phyloP scores from a whole-genome alignment of 2,888 invertebrate genomes.

The Trachelus iudaicus region DNA sequence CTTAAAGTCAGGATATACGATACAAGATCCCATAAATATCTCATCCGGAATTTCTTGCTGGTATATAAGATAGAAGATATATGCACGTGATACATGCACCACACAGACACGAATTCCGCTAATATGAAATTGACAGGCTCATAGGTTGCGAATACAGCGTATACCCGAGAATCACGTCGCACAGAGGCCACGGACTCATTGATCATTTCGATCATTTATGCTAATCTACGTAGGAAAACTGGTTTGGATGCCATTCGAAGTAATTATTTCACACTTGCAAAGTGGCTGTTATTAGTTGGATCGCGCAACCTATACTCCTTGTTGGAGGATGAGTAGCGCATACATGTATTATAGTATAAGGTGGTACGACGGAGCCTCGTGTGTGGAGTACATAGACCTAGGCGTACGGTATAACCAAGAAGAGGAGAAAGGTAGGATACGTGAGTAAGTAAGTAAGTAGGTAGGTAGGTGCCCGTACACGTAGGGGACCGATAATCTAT shows the following conservation, averaged over 20 bases:
- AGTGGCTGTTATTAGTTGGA: conserved; percentile 57
- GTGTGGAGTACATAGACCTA: neutral
- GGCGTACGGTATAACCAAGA: conserved; percentile 3
- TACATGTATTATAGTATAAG: neutral
- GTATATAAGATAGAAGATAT: too few species aligned
- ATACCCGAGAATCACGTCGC: conserved; percentile 36
- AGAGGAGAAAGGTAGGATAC: conserved; percentile 7
- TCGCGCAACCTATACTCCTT: conserved; percentile 23
- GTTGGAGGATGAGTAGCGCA: neutral
- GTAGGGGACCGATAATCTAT: conserved; percentile 33
- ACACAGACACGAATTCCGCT: too few species aligned
- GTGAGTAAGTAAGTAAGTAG: neutral
- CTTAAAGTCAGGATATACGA: too few species aligned
- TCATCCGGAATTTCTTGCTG: too few species aligned
- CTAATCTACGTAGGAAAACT: conserved; percentile 53
- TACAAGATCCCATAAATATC: too few species aligned
- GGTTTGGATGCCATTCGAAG: conserved; percentile 54
- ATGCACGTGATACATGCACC: too few species aligned
- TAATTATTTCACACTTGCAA: conserved; percentile 63
- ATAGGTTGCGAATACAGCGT: conserved; percentile 5
- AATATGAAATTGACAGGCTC: too few species aligned
- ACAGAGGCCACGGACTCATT: conserved; percentile 45
- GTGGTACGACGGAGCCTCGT: neutral
- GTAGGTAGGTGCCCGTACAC: neutral
- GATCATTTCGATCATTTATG: conserved; percentile 62